Conservation (phyloP, 2,888 invertebrate genomes). For the Cyclophora punctaria region DNA sequence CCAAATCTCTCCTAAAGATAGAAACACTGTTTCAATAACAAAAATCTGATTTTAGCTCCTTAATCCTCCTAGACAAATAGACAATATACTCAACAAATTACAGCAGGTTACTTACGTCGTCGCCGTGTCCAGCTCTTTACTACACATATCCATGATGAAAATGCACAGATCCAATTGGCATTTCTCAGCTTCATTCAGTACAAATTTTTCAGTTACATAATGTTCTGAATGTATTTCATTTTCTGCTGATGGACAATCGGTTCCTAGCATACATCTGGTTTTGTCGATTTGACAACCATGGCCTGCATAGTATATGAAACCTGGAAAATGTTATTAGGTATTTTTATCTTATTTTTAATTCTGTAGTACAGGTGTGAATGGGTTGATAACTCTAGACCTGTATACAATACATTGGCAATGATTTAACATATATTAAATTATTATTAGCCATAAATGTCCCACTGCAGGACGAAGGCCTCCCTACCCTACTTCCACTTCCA, state of each 20-base stretch:
- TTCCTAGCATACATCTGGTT: conserved; percentile 66
- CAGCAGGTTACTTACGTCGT: too few relatives aligned
- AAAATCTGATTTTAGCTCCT: conserved; percentile 29
- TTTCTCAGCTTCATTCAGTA: conserved; percentile 52
- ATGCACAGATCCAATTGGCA: conserved; percentile 63
- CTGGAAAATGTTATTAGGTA: conserved; percentile 38
- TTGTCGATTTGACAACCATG: conserved; percentile 71
- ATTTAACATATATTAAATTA: too few relatives aligned
- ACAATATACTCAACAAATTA: too few relatives aligned
- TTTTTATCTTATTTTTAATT: too few relatives aligned
- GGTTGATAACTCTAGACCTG: too few relatives aligned
- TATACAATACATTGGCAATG: too few relatives aligned
- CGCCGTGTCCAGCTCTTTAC: conserved; percentile 51
- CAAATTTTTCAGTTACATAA: conserved; percentile 64
- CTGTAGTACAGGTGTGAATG: too few relatives aligned
- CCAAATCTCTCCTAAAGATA: too few relatives aligned
- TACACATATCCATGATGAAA: conserved; percentile 75
- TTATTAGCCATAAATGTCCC: too few relatives aligned
- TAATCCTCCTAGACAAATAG: too few relatives aligned
- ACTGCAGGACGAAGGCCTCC: too few relatives aligned
- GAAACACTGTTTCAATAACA: not conserved
- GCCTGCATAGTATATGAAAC: conserved; percentile 72
- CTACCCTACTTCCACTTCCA: too few relatives aligned
- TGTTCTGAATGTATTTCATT: conserved; percentile 38
- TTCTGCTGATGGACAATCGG: conserved; percentile 58